These are phyloP conservation scores for Poeciliopsis presidionis DNA, from an alignment of 2,797 vertebrate genomes.

Conservation along the genomic window DNA sequence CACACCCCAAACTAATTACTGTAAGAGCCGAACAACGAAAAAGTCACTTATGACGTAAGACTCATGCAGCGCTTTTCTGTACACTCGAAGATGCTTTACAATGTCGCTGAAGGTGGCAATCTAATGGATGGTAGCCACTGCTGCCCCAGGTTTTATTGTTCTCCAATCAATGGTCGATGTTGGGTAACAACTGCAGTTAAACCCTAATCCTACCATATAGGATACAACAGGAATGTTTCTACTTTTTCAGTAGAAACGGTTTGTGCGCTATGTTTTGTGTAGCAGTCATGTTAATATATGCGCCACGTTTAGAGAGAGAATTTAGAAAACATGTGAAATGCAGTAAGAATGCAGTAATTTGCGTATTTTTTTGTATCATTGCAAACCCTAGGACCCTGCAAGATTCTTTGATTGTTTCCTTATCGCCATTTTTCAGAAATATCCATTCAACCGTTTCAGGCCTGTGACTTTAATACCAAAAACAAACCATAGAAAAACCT, in stretches of 20 bases:
- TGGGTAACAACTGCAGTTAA: too few relatives aligned
- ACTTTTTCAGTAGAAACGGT: conserved; percentile 24
- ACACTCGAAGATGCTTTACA: too few relatives aligned
- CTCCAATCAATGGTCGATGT: too few relatives aligned
- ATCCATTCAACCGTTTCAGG: neutral
- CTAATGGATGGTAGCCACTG: too few relatives aligned
- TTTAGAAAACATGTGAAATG: neutral
- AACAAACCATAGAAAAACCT: neutral
- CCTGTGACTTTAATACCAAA: neutral
- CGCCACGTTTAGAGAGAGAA: neutral
- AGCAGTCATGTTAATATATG: neutral
- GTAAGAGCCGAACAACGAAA: neutral
- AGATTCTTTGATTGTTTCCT: neutral
- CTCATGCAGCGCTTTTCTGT: too few relatives aligned
- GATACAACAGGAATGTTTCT: too few relatives aligned
- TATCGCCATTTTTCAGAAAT: neutral
- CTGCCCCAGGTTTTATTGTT: too few relatives aligned
- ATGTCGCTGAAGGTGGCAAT: too few relatives aligned
- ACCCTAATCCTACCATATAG: too few relatives aligned
- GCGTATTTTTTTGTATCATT: neutral
- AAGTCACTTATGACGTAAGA: neutral
- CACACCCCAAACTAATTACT: neutral
- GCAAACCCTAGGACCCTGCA: neutral
- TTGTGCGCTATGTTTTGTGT: conserved; percentile 33
- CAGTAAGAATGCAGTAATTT: neutral